A percentile compares a stretch with the other conserved stretches of the same genome.
Conservation (phyloP, 2,113 vertebrate species). For the Okapia johnstoni region DNA sequence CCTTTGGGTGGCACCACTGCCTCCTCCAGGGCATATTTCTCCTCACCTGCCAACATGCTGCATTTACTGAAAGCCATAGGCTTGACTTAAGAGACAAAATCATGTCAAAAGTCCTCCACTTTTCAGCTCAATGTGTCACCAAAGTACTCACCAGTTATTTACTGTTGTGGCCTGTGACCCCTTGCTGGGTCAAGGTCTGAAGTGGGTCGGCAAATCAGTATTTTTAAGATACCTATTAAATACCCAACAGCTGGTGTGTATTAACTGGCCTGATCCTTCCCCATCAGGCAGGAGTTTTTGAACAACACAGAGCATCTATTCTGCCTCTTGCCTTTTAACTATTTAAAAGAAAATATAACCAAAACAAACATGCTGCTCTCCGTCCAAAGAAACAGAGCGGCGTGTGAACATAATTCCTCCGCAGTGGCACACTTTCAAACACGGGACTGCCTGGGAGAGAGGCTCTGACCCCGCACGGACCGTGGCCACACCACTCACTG, state of each 20-base stretch:
- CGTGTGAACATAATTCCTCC: background rate
- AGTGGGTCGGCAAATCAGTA: background rate
- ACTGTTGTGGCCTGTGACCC: background rate
- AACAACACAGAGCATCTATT: background rate
- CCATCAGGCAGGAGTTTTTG: background rate
- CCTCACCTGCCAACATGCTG: background rate
- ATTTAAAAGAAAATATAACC: background rate
- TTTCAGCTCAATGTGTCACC: background rate
- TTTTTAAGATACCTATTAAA: background rate
- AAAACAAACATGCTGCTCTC: background rate
- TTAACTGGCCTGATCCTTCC: background rate
- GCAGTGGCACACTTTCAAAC: background rate
- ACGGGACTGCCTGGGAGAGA: background rate
- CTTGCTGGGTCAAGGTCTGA: background rate
- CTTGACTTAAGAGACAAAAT: background rate
- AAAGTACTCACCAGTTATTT: background rate
- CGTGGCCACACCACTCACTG: fast-evolving
- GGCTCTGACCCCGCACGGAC: background rate
- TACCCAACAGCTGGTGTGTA: background rate
- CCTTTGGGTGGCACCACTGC: fast-evolving
- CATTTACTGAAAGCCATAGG: background rate
- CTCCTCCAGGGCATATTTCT: background rate
- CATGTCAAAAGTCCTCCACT: background rate
- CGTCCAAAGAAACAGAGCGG: background rate
- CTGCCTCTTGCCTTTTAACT: background rate